Evolutionary conservation across 2,888 invertebrate species (phyloP).

Genomic region (Tetragonula carbonaria): DNA sequence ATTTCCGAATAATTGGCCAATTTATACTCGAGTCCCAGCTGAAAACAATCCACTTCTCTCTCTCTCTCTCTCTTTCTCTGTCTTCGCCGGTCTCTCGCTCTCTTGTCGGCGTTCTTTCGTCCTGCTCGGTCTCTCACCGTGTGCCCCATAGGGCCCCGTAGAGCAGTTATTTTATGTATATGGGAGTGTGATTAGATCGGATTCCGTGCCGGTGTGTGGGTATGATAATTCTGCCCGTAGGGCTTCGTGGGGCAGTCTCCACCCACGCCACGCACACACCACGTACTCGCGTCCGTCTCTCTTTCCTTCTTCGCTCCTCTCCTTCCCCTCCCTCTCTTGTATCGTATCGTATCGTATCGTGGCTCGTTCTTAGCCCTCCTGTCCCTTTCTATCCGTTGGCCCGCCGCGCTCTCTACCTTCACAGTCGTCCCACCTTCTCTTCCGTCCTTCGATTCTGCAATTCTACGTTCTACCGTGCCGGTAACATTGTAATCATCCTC

Average conservation of each 20-base stretch:
- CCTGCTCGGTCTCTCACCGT: slow-evolving; percentile 65
- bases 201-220: slow-evolving; percentile 79
- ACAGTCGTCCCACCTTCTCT: slow-evolving; percentile 45
- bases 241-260: slow-evolving; percentile 81
- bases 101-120: slow-evolving; percentile 55
- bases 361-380: slow-evolving; percentile 26
- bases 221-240: slow-evolving; percentile 84
- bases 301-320: slow-evolving; percentile 11
- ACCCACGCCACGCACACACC: slow-evolving; percentile 81
- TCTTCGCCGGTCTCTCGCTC: slow-evolving; percentile 59
- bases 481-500: slow-evolving; percentile 72
- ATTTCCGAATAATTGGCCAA: slow-evolving; percentile 84
- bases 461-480: slow-evolving; percentile 70
- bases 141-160: slow-evolving; percentile 82
- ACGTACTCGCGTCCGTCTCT: slow-evolving; percentile 60
- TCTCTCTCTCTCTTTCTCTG: slow-evolving; percentile 67
- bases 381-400: slow-evolving; percentile 15
- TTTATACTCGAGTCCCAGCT: slow-evolving; percentile 84
- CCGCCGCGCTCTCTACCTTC: slow-evolving; percentile 3
- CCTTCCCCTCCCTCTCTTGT: not conserved
- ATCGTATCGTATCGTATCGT: slow-evolving; percentile 18
- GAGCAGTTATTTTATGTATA: slow-evolving; percentile 84
- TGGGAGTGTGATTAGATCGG: slow-evolving; percentile 84
- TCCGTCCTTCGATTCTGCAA: slow-evolving; percentile 60
- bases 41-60: slow-evolving; percentile 82